These are phyloP conservation scores for Chrysoperla carnea DNA, from an alignment of 1,140 invertebrate genomes.

Conservation along the genomic window DNA sequence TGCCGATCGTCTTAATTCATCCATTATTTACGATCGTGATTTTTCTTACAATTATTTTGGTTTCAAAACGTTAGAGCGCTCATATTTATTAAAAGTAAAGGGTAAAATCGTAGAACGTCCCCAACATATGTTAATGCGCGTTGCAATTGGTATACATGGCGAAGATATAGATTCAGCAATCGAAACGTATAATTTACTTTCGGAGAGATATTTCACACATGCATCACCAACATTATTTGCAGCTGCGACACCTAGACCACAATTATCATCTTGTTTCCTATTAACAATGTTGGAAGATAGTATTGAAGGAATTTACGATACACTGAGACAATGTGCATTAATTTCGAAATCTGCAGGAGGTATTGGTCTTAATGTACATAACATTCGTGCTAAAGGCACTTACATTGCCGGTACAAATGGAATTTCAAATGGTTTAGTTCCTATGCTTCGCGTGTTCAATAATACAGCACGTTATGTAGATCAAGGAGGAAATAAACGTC, in stretches of 20 bases:
- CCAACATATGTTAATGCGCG: slow-evolving; percentile 98
- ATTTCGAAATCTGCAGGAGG: slow-evolving; percentile 97
- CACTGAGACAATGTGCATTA: slow-evolving; percentile 83
- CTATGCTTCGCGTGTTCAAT: slow-evolving; percentile 93
- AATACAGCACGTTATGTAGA: slow-evolving; percentile 92
- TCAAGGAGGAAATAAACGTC: slow-evolving; percentile 95
- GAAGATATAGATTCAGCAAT: slow-evolving; percentile 86
- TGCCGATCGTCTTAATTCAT: slow-evolving; percentile 80
- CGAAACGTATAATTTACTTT: slow-evolving; percentile 93
- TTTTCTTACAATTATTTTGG: slow-evolving; percentile 98
- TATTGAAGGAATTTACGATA: slow-evolving; percentile 97
- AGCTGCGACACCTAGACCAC: slow-evolving; percentile 79
- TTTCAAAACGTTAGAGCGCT: slow-evolving; percentile 94
- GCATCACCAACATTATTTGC: slow-evolving; percentile 95
- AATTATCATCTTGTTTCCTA: slow-evolving; percentile 92
- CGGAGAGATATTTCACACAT: slow-evolving; percentile 94
- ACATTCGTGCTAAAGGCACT: slow-evolving; percentile 81
- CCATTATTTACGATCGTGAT: slow-evolving; percentile 95
- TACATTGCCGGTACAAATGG: slow-evolving; percentile 92
- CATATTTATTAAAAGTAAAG: slow-evolving; percentile 88
- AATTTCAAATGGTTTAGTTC: slow-evolving; percentile 90
- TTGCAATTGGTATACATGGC: slow-evolving; percentile 90
- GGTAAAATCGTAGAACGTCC: slow-evolving; percentile 90
- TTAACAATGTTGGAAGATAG: slow-evolving; percentile 92
- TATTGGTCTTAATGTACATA: slow-evolving; percentile 93